Conservation (phyloP, 2,797 vertebrate genomes). For the Lithobates pipiens region DNA sequence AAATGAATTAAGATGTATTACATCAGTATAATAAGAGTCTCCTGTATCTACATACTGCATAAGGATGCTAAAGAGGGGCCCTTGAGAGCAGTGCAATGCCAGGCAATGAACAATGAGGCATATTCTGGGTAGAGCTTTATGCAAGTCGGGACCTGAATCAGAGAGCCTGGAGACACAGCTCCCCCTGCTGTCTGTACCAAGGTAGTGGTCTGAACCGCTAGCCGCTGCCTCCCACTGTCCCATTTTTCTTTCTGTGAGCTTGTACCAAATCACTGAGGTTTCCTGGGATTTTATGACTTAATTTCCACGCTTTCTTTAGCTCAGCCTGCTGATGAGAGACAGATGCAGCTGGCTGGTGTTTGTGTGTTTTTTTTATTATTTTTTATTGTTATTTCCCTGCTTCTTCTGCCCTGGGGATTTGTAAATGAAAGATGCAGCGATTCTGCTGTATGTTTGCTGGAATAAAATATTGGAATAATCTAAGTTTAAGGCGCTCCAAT, state of each 20-base stretch:
- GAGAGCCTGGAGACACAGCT: conserved; percentile 24
- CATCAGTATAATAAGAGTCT: conserved; percentile 31
- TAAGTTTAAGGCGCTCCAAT: background rate
- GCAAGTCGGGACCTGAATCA: background rate
- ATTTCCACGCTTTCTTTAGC: conserved; percentile 41
- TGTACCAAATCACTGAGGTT: conserved; percentile 19
- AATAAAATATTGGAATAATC: conserved; percentile 6
- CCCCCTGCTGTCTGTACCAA: conserved; percentile 12
- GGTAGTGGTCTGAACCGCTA: background rate
- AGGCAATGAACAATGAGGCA: conserved; percentile 30
- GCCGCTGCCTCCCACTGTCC: background rate
- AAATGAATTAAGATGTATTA: conserved; percentile 42
- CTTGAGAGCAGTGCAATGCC: conserved; percentile 15
- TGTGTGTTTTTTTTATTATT: conserved; percentile 14
- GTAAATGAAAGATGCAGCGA: conserved; percentile 25
- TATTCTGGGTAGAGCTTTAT: background rate
- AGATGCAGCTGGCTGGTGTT: conserved; percentile 24
- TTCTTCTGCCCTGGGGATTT: conserved; percentile 27
- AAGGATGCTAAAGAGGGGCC: conserved; percentile 45
- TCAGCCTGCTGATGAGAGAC: conserved; percentile 13
- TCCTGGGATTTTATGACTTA: conserved; percentile 46
- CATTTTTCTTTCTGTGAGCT: background rate
- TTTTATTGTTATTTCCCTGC: conserved; percentile 18
- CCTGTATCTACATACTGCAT: conserved; percentile 26
- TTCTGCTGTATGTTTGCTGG: conserved; percentile 20